Conservation (phyloP, 2,797 vertebrate genomes). For the Triplophysa bombifrons region DNA sequence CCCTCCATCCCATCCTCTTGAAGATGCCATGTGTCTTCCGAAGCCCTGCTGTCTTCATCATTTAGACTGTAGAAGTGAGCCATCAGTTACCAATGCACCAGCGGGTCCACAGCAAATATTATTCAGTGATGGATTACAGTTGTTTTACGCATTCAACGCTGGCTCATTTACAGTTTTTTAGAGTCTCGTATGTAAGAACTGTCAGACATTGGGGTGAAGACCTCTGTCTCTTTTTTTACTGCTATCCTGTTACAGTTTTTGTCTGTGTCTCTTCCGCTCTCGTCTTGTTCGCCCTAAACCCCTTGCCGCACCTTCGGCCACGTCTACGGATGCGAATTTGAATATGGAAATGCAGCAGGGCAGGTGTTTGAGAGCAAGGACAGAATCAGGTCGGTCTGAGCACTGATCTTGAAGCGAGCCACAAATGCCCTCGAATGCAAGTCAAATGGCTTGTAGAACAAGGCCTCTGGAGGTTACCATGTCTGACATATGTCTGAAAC, state of each 20-base stretch:
- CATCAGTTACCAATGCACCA: conserved; percentile 34
- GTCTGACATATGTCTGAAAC: conserved; percentile 44
- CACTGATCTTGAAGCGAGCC: conserved; percentile 29
- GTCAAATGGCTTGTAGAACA: conserved; percentile 70
- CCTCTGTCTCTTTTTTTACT: conserved; percentile 24
- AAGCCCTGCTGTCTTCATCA: conserved; percentile 28
- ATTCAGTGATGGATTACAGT: conserved; percentile 65
- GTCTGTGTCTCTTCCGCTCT: conserved; percentile 28
- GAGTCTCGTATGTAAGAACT: conserved; percentile 74
- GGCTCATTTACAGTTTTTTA: conserved; percentile 69
- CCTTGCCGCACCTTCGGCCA: conserved; percentile 19
- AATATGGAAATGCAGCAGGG: conserved; percentile 75
- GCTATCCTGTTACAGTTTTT: conserved; percentile 35
- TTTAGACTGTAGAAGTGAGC: conserved; percentile 34
- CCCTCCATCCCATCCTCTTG: conserved; percentile 19
- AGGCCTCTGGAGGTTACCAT: conserved; percentile 60
- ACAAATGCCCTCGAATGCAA: conserved; percentile 67
- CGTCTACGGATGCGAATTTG: conserved; percentile 70
- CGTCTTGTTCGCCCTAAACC: conserved; percentile 17
- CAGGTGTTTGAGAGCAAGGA: conserved; percentile 77
- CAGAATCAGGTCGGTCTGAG: conserved; percentile 72
- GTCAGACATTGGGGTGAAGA: conserved; percentile 60
- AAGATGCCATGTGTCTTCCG: conserved; percentile 20
- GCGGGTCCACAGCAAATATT: conserved; percentile 15
- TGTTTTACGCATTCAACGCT: conserved; percentile 64